Base-by-base conservation (phyloP, 2,888 invertebrate species). In the Napeogenes sylphis region DNA sequence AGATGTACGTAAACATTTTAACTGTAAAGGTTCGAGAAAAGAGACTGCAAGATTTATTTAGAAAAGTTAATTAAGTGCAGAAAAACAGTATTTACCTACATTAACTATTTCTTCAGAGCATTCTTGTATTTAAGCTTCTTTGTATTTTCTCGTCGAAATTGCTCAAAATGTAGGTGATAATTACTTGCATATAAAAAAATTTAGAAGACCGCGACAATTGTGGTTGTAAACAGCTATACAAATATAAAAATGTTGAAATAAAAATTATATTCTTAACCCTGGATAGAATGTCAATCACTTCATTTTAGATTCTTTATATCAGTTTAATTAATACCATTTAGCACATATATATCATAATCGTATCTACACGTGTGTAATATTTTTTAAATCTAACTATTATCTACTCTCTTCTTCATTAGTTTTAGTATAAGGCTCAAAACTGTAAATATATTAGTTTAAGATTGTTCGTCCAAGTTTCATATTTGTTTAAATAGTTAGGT, bases 391-490 rank as follows among this genome's bases (percentile, higher is more conserved):
- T 51, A 30, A 51, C 51, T 51, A 51, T 47, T 4, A 10, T 51
- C 51, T 51, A 51, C 21, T 51, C 51, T 51, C 51, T 51, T 51
- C 51, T 51, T 51, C 51, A 8, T 51, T 51, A 51, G 51, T n/a
- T 21, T 51, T n/a, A 12, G 51, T 14, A 30, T 51, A 42, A 42
- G 42, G 10, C 42, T 30, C 30, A 30, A 33, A 55, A 55, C 13
- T 55, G 51, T 64, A 56, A 62, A 60, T 58, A 51, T 30, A 42
- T 42, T 62, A 55, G 32, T 38, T 58, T 55, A 45, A 56, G 59
- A 55, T 58, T 64, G 32, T 62, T 67, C 67, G 67, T 67, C 67
- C 67, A 67, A 61, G 13, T 56, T 4, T 55, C 54, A 13, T 45
- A 55, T 62, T 61, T 58, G 6, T 51, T 30, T 51, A 51, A 3